These are phyloP conservation scores for Pelvicachromis taeniatus DNA, from an alignment of 2,113 vertebrate species.

Conservation along the genomic window DNA sequence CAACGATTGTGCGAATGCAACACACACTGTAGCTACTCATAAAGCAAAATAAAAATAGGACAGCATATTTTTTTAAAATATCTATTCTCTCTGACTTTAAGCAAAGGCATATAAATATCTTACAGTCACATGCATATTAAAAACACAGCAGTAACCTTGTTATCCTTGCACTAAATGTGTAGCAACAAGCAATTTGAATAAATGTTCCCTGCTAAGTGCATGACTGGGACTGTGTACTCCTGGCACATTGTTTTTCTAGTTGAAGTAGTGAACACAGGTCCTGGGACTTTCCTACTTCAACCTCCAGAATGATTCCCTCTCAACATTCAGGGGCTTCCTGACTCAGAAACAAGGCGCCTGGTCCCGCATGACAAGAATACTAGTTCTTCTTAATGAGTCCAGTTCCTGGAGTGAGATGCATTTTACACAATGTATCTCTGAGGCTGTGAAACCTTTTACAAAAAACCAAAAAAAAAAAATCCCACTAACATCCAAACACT, in stretches of 20 bases:
- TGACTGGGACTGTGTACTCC: slow-evolving; percentile 4
- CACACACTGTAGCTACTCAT: background rate
- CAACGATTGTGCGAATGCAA: slow-evolving; percentile 13
- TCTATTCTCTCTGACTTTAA: background rate
- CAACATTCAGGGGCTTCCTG: slow-evolving; percentile 28
- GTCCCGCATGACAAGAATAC: slow-evolving; percentile 48
- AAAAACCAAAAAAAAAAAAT: background rate
- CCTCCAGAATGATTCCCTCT: slow-evolving; percentile 28
- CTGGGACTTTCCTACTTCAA: slow-evolving; percentile 56
- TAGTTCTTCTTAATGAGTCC: slow-evolving; percentile 47
- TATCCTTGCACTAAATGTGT: background rate
- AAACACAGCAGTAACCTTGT: slow-evolving; percentile 16
- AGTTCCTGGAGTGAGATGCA: slow-evolving; percentile 27
- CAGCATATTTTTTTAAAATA: background rate
- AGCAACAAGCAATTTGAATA: slow-evolving; percentile 22
- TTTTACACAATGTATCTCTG: slow-evolving; percentile 43
- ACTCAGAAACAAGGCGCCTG: slow-evolving; percentile 44
- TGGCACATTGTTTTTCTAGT: slow-evolving; percentile 19
- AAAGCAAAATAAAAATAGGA: background rate
- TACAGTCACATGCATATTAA: slow-evolving; percentile 9
- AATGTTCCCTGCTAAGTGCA: slow-evolving; percentile 22
- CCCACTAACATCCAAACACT: slow-evolving; percentile 27
- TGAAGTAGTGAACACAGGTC: slow-evolving; percentile 47
- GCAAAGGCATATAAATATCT: background rate
- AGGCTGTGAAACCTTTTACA: slow-evolving; percentile 32